Base-by-base conservation (phyloP, 2,797 vertebrate species). In the Toxotes lorentzi region DNA sequence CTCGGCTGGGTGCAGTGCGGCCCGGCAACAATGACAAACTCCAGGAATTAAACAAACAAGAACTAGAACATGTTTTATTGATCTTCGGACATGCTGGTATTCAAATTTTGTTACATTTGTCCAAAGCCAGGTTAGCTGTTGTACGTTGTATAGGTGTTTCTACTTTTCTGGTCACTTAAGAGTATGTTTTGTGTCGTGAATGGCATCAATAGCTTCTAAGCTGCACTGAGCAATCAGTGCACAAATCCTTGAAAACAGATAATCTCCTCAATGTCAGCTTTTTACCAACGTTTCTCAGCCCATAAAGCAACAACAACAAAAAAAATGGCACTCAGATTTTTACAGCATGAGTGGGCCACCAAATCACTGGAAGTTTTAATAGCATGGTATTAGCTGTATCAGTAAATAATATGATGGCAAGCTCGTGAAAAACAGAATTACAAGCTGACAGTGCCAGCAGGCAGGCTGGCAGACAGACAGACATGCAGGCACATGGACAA, bases 401-500 rank as follows among this genome's bases (percentile, higher is more conserved):
- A 56, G 73, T 62, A 40, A 74, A 80, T 79, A 54, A 73, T 19
- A 21, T 11, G 12, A 72, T 58, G 51, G 38, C 71, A 63, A 53
- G 58, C 68, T 41, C 40, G 69, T 59, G 21, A 81, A 62, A 62
- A 69, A 63, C 60, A 48, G 38, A 57, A 38, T 77, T 77, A 81
- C 66, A 79, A 51, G 76, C 63, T 47, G 59, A 73, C 30, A 57
- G 12, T 50, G 23, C 65, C 51, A 61, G 72, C 69, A 79, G 76
- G 73, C 70, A 9, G 47, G 48, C 35, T 56, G 64, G 60, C 78
- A 57, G 60, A 62, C 41, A 43, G 19, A 50, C 70, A 75, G 62
- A 77, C 68, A 47, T 34, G 57, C 41, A 53, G 57, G 58, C 80
- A 81, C 70, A 84, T 40, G 64, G 51, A 68, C 51, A 69, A 59